Base-by-base conservation (phyloP, 2,888 invertebrate genomes). In the Campopleginae sp. region DNA sequence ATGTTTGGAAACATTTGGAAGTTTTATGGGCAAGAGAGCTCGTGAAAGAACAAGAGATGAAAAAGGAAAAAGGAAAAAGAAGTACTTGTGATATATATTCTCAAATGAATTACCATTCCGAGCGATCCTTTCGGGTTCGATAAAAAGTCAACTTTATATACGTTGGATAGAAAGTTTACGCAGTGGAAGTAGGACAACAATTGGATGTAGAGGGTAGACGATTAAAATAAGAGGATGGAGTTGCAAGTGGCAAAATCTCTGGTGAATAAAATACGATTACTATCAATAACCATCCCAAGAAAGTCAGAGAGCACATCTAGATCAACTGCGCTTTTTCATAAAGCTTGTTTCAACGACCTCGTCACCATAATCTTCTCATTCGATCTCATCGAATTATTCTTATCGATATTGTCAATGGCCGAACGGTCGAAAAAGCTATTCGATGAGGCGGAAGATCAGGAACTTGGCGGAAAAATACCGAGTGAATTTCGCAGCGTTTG, bases 101-200 rank as follows among this genome's bases (percentile, higher is more conserved):
- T 66, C 65, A 27, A 70, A 80, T 54, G 77, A 54, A 86, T 83
- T 86, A 86, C 83, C 83, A 83, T 86, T 58, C 42, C 77, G 31
- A 54, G 77, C 66, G 83, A 31, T 68, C 68, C 66, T 86, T 51
- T 42, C 61, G 54, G 80, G 10, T 68, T 65, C 83, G 77, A 77
- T 66, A 70, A 79, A 77, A 77, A 74, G 42, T 48, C 1, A 85
- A 79, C 76, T 82, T 85, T 80, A 80, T 66, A 31, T 66, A 48
- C 58, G 8, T 51, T 61, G 48, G 31, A 48, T 58, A 48, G 33
- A 81, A 81, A 84, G 68, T 84, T 84, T 79, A 42, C 17, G 44
- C 31, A 76, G 42, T 66, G 48, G 51, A 71, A 68, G 63, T 75
- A 71, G 77, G 23, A 65, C 70, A 74, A 70, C 31, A 48, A 19